A percentile compares a stretch with the other conserved stretches of the same genome.
Conservation (phyloP, 1,140 invertebrate species). For the Melitaea cinxia region DNA sequence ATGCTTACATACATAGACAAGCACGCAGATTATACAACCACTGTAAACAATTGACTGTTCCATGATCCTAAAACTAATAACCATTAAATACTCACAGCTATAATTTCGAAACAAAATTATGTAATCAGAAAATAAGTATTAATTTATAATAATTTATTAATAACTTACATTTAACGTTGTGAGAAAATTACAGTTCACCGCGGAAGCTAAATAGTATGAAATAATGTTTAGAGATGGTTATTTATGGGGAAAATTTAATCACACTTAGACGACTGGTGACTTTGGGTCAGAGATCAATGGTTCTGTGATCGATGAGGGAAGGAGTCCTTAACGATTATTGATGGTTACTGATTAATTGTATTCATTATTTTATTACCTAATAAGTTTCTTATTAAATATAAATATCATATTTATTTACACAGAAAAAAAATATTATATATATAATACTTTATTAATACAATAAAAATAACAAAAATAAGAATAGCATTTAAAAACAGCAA, state of each 20-base stretch:
- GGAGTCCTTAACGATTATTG: background rate
- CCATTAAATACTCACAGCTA: background rate
- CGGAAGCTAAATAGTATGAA: constrained; percentile 11
- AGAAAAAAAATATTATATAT: too few species aligned
- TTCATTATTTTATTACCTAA: too few species aligned
- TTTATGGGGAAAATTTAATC: constrained; percentile 20
- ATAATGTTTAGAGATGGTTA: constrained; percentile 2
- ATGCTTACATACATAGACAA: too few species aligned
- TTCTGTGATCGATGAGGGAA: constrained; percentile 7
- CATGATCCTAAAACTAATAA: too few species aligned
- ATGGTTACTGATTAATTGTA: background rate
- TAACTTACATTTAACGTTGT: background rate
- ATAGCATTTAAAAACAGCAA: too few species aligned
- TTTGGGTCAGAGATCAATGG: constrained; percentile 9
- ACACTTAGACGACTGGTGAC: constrained; percentile 8
- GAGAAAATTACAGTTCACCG: constrained; percentile 9
- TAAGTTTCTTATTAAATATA: too few species aligned
- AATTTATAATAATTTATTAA: background rate
- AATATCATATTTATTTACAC: too few species aligned
- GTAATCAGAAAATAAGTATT: background rate
- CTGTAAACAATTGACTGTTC: too few species aligned
- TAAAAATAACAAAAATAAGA: too few species aligned
- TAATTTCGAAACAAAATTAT: background rate
- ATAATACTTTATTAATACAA: too few species aligned
- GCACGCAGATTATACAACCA: too few species aligned